Evolutionary conservation across 2,888 invertebrate genomes (phyloP), one percentile per base, ranked within the genome.

Genomic region (Caenorhabditis plicata): DNA sequence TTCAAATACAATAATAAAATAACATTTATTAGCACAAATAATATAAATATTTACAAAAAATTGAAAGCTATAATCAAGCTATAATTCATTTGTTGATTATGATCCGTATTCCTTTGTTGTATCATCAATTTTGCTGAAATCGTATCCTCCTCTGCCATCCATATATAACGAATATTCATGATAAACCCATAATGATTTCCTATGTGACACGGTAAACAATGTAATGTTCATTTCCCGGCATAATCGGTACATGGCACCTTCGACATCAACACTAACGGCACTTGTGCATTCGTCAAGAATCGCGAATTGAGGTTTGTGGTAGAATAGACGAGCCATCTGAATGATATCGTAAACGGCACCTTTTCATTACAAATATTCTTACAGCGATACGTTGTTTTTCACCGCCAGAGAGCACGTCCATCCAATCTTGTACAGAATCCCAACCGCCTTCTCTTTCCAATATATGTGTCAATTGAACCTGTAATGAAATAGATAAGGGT

Each of bases 91-190:
- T n/a, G n/a, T 22, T 9, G 9, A 17, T 89, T 88, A 95, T 74
- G 95, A 96, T 31, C 95, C 95, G 81, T 93, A 95, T 82, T 92
- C 90, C 80, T 88, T 88, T 1, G 91, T 91, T 67, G 89, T 88
- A 60, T 87, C 86, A 80, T 91, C 90, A 73, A 96, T 96, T 46
- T 87, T 86, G 50, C 87, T 88, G 83, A 92, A 96, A 67, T 89
- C 88, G 82, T 89, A 95, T 3, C 87, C 85, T 44, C 96, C 96
- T 73, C 92, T 87, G 0, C 96, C 96, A 85, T 96, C 96, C 88
- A 96, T 92, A 81, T 91, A 90, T 51, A 96, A 85, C 80, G 89
- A 93, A 83, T 89, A 93, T 86, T 88, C 78, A 51, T 78, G 78
- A 41, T 78, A 75, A 27, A 64, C 64, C 70, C 67, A 71, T 8